phyloP scores from a whole-genome alignment of 2,797 vertebrate species.

The Enteromius fasciolatus region DNA sequence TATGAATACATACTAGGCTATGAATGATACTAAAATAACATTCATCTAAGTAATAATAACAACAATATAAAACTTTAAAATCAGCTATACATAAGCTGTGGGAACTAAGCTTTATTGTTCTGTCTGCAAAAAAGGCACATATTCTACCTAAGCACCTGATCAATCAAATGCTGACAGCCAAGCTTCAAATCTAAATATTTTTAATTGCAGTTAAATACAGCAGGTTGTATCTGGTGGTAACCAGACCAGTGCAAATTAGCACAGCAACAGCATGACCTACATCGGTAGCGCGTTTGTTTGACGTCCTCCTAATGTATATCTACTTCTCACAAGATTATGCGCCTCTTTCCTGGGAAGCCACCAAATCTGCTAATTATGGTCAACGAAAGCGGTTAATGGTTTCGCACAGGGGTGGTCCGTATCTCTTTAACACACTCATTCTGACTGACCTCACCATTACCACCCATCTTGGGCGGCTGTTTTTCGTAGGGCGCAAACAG shows the following conservation, averaged over 20 bases:
- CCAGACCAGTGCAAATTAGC: slow-evolving; percentile 10
- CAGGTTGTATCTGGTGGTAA: background rate
- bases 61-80: background rate
- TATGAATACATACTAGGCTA: background rate
- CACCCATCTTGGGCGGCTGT: slow-evolving; percentile 30
- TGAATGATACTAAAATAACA: background rate
- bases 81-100: background rate
- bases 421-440: slow-evolving; percentile 12
- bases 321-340: background rate
- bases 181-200: slow-evolving; percentile 5
- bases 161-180: slow-evolving; percentile 22
- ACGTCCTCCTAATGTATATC: slow-evolving; percentile 22
- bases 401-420: slow-evolving; percentile 63
- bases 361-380: slow-evolving; percentile 29
- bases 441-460: slow-evolving; percentile 37
- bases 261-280: background rate
- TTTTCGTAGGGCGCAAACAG: slow-evolving; percentile 32
- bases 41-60: background rate
- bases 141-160: background rate
- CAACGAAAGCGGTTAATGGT: slow-evolving; percentile 47
- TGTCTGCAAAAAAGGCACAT: background rate
- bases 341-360: background rate
- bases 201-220: background rate
- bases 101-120: background rate
- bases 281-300: background rate